A percentile compares a stretch with the other conserved stretches of the same genome.
Conservation (phyloP, 2,888 invertebrate species). For the Euproctis similis region DNA sequence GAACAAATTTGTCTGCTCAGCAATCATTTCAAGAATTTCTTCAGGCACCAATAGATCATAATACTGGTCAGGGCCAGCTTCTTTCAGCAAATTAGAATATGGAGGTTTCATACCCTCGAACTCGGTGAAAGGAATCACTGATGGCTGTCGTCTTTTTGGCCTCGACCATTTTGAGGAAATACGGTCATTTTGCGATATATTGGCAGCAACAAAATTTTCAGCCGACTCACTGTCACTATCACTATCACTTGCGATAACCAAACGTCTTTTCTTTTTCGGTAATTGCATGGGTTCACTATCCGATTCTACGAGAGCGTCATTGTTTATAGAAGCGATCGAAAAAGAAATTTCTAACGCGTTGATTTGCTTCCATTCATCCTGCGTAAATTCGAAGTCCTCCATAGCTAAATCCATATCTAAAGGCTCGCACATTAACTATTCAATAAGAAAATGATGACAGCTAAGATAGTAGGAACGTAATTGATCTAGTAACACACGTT, state of each 20-base stretch:
- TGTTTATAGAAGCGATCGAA: not conserved
- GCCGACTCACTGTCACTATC: conserved; percentile 6
- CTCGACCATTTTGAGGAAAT: conserved; percentile 3
- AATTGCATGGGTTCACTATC: not conserved
- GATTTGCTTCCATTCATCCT: conserved; percentile 2
- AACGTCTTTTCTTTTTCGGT: conserved; percentile 1
- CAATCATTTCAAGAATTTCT: conserved; percentile 8
- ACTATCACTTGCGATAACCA: conserved; percentile 2
- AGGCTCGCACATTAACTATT: too few species aligned
- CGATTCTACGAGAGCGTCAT: not conserved
- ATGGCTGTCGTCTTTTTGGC: conserved; percentile 4
- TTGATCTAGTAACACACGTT: too few species aligned
- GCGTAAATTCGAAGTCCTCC: conserved; percentile 3
- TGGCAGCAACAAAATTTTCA: conserved; percentile 3
- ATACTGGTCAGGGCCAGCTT: conserved; percentile 2
- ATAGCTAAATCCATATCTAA: conserved; percentile 2
- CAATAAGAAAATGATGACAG: too few species aligned
- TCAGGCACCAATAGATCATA: conserved; percentile 7
- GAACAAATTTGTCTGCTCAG: conserved; percentile 12
- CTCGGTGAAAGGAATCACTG: conserved; percentile 6
- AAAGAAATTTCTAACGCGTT: not conserved
- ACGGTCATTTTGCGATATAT: conserved; percentile 4
- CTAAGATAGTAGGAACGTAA: too few species aligned
- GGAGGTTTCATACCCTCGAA: conserved; percentile 3
- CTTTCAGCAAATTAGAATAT: conserved; percentile 3